Evolutionary conservation across 2,888 invertebrate genomes (phyloP).

Genomic region (Tachina lurida): DNA sequence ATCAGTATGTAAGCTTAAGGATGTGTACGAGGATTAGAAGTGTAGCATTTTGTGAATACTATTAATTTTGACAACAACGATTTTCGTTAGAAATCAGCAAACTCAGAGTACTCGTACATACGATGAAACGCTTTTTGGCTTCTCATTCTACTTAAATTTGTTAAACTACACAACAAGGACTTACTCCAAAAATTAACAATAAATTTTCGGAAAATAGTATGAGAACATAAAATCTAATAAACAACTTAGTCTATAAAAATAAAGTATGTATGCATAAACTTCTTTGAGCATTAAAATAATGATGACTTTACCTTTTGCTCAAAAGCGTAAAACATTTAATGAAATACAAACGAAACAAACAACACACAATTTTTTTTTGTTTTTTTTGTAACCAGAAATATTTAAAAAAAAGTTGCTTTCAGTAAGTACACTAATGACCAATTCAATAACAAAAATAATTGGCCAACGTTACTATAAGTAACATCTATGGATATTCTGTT

Average conservation of each 20-base stretch:
- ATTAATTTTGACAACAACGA: not conserved
- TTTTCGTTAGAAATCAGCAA: not conserved
- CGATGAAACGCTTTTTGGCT: not conserved
- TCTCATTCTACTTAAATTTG: not conserved
- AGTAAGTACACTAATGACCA: not conserved
- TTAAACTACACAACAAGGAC: not conserved
- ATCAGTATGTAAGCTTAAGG: no score
- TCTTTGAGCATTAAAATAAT: not conserved
- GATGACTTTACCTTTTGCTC: slow-evolving; percentile 13
- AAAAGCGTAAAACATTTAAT: not conserved
- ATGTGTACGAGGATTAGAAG: no score
- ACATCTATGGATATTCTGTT: no score
- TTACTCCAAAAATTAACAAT: not conserved
- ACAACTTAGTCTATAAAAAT: not conserved
- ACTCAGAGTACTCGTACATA: no score
- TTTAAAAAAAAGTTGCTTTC: no score
- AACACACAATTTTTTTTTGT: not conserved
- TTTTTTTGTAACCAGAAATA: no score
- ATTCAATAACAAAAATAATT: not conserved
- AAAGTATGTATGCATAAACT: not conserved
- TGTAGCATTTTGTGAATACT: not conserved
- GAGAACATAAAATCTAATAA: slow-evolving; percentile 32
- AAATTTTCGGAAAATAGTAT: slow-evolving; percentile 35
- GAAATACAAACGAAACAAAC: not conserved
- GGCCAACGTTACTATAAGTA: not conserved